Base-by-base conservation (phyloP, 2,888 invertebrate species). In the Zygogramma bicolorata region DNA sequence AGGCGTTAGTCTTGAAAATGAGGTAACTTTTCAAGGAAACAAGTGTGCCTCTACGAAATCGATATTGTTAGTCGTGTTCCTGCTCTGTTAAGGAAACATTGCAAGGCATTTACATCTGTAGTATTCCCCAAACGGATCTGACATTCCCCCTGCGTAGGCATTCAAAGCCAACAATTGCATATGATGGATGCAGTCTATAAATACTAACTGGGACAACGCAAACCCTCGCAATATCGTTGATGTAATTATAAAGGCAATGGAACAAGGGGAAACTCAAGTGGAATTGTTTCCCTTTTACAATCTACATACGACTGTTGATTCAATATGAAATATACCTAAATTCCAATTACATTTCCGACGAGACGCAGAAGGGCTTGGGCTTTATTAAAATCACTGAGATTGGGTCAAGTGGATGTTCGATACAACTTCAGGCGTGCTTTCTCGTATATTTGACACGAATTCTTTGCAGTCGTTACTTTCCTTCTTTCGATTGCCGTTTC, bases 201-300 rank as follows among this genome's bases (percentile, higher is more conserved):
- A 83, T 84, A 82, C 83, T 81, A 80, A 81, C 83, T 81, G 80
- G 81, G 80, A 77, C 81, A 81, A 75, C 62, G 59, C 78, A 75
- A 79, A 77, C 79, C 80, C 82, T 80, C 81, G 76, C 79, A 79
- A 77, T 81, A 78, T 80, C 80, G 80, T 80, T 81, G 82, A 84
- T 84, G 84, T 84, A 84, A 85, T 84, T 85, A 83, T 81, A 84
- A 84, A 82, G 81, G 84, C 81, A 83, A 82, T 81, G 80, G 83
- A 82, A 84, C 82, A 82, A 84, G 84, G 84, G 85, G 84, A 79
- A 79, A 73, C 73, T 80, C 76, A 79, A 83, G 81, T 81, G 81
- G 74, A 72, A 71, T 73, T 68, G 75, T 70, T 75, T 77, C 77
- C 77, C 77, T 78, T 79, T 77, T 75, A 61, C 75, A 78, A 82